A percentile compares a stretch with the other conserved stretches of the same genome.
Conservation (phyloP, 2,888 invertebrate genomes). For the Himalopsyche japonica region DNA sequence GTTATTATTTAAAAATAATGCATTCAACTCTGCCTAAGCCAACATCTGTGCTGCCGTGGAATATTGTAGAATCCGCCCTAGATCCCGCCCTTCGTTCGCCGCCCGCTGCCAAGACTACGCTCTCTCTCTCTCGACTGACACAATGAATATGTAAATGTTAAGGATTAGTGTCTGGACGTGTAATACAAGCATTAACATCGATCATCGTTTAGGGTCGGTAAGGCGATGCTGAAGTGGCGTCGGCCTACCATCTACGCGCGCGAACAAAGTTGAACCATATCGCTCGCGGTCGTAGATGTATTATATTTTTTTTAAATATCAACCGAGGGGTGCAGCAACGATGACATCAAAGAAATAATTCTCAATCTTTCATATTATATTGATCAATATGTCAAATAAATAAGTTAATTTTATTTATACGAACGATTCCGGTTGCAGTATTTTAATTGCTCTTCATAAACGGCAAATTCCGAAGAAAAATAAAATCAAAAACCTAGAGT, state of each 20-base stretch:
- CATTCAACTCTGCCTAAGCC: not conserved
- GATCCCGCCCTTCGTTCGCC: not conserved
- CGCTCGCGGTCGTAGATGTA: not conserved
- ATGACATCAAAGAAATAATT: not conserved
- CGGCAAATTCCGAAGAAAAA: no score
- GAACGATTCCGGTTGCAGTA: no score
- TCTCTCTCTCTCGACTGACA: slow-evolving; percentile 33
- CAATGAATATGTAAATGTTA: slow-evolving; percentile 41
- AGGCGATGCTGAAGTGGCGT: slow-evolving; percentile 6
- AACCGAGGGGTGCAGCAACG: not conserved
- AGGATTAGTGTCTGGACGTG: slow-evolving; percentile 40
- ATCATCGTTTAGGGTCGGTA: slow-evolving; percentile 38
- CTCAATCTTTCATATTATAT: not conserved
- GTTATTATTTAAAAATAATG: not conserved
- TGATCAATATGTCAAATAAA: no score
- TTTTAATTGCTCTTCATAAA: no score
- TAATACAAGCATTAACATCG: slow-evolving; percentile 41
- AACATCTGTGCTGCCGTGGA: not conserved
- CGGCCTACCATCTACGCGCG: not conserved
- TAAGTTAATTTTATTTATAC: no score
- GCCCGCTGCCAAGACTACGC: slow-evolving; percentile 5
- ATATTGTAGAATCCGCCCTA: not conserved
- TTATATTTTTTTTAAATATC: not conserved
- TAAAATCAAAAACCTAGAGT: no score
- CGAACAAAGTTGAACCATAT: not conserved